These are phyloP conservation scores for Danionella dracula DNA, from an alignment of 2,797 vertebrate genomes.

Conservation along the genomic window DNA sequence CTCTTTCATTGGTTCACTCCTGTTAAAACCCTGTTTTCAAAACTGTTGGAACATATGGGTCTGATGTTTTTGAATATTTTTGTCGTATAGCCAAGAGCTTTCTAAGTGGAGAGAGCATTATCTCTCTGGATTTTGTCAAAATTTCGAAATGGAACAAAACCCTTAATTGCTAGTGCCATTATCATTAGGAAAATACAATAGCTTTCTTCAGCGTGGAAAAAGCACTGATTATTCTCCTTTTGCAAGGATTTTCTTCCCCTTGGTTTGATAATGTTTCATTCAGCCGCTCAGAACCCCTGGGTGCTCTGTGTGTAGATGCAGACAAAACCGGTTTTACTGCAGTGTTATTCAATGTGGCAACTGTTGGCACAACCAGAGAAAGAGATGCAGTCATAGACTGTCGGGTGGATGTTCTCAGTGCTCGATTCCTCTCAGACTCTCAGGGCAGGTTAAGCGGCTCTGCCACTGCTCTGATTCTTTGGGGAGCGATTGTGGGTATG, in stretches of 20 bases:
- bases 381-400: slow-evolving; percentile 41
- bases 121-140: too few species aligned
- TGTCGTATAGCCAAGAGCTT: too few species aligned
- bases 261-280: not conserved
- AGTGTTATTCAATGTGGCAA: not conserved
- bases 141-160: too few species aligned
- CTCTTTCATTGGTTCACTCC: too few species aligned
- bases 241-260: not conserved
- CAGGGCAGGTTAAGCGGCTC: slow-evolving; percentile 56
- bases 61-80: too few species aligned
- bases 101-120: too few species aligned
- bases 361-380: slow-evolving; percentile 39
- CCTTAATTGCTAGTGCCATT: too few species aligned
- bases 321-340: not conserved
- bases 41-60: too few species aligned
- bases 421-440: slow-evolving; percentile 51
- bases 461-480: slow-evolving; percentile 53
- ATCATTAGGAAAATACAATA: too few species aligned
- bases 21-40: too few species aligned
- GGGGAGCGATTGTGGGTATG: too few species aligned
- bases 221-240: not conserved
- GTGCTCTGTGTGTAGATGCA: not conserved
- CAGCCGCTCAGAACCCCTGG: not conserved
- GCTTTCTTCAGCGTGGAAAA: too few species aligned
- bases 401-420: slow-evolving; percentile 55